A percentile compares a stretch with the other conserved stretches of the same genome.
These are phyloP conservation scores for Scophthalmus maximus DNA, from an alignment of 2,113 vertebrate species.

Conservation along the genomic window DNA sequence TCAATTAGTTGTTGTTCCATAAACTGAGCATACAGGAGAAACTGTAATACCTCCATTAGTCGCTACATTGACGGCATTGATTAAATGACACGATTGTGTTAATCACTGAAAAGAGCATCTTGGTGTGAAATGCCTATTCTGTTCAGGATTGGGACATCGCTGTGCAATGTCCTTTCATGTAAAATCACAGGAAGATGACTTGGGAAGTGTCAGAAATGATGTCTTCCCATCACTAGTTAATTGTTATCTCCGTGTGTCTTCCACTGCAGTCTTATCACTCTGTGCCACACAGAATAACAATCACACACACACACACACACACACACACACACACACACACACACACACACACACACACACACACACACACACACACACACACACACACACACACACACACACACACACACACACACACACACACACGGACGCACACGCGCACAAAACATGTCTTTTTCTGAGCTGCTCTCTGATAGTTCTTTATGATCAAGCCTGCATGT, in stretches of 20 bases:
- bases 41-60: slow-evolving; percentile 49
- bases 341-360: too few relatives aligned
- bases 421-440: background rate
- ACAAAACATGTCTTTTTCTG: slow-evolving; percentile 26
- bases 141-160: slow-evolving; percentile 9
- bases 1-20: slow-evolving; percentile 41
- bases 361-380: slow-evolving; percentile 28
- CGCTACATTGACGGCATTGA: slow-evolving; percentile 59
- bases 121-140: slow-evolving; percentile 46
- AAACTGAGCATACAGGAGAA: slow-evolving; percentile 42
- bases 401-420: background rate
- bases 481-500: slow-evolving; percentile 74
- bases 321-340: too few relatives aligned
- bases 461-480: slow-evolving; percentile 65
- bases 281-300: too few relatives aligned
- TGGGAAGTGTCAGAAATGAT: background rate
- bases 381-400: slow-evolving; percentile 3
- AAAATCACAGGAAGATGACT: slow-evolving; percentile 23
- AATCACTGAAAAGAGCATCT: slow-evolving; percentile 42
- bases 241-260: slow-evolving; percentile 2
- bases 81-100: slow-evolving; percentile 61
- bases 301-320: too few relatives aligned
- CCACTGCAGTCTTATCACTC: too few relatives aligned
- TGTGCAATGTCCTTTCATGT: slow-evolving; percentile 8
- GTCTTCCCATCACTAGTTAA: slow-evolving; percentile 19